These are phyloP conservation scores for Cyanoliseus patagonus DNA, from an alignment of 2,113 vertebrate genomes.

Conservation along the genomic window DNA sequence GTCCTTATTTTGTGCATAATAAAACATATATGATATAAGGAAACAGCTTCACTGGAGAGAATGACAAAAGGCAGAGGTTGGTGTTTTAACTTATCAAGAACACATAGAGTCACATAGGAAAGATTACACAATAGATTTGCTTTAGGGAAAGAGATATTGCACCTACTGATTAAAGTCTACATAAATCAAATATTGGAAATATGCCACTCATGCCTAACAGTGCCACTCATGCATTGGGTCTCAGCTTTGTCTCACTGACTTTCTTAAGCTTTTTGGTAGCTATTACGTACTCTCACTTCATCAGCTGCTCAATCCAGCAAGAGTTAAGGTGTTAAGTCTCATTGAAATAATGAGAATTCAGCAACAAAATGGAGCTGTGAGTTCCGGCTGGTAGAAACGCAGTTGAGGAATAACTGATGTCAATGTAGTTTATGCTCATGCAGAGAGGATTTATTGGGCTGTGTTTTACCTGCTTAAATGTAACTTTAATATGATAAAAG, in stretches of 20 bases:
- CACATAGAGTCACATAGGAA: background rate
- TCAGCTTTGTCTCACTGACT: background rate
- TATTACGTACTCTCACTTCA: background rate
- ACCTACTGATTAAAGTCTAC: background rate
- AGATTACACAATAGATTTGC: background rate
- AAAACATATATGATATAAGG: background rate
- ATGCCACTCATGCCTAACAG: background rate
- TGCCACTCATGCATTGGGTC: background rate
- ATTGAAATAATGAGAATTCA: background rate
- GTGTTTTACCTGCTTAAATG: background rate
- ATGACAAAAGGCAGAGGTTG: background rate
- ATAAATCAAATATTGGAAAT: conserved; percentile 27
- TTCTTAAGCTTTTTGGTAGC: background rate
- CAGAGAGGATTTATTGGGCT: background rate
- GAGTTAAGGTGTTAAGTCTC: background rate
- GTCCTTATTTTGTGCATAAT: background rate
- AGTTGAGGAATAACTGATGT: background rate
- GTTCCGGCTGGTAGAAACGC: background rate
- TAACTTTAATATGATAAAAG: background rate
- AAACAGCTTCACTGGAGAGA: background rate
- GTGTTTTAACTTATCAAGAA: background rate
- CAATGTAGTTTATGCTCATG: background rate
- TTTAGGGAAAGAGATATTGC: conserved; percentile 17
- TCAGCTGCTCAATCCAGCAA: background rate
- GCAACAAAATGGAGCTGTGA: background rate